Base-by-base conservation (phyloP, 2,888 invertebrate species). In the Conomelus anceps region DNA sequence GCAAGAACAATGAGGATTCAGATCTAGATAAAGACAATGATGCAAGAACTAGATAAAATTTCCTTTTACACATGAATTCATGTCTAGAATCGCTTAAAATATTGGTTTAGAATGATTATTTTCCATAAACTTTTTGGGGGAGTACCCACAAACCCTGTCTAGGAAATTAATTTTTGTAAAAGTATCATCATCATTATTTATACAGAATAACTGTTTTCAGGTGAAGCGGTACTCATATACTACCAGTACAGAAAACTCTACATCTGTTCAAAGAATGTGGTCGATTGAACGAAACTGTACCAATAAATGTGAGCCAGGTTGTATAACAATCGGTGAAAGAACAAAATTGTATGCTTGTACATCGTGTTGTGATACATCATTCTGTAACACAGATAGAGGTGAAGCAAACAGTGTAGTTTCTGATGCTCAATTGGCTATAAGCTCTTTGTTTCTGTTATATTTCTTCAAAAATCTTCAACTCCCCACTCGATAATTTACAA, bases 271-370 rank as follows among this genome's bases (percentile, higher is more conserved):
- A 0, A 96, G 96, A 93, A 95, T 97, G 94, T 98, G 98, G 97
- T 96, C 97, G 0, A 92, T 98, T 89, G 97, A 97, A 93, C 94
- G 98, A 17, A 96, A 97, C 92, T 98, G 98, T 92, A 95, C 97
- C 0, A 96, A 96, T 92, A 96, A 96, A 92, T 98, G 98, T 93
- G 97, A 98, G 91, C 96, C 97, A 0, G 98, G 97, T 17, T 98
- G 98, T 93, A 97, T 98, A 92, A 95, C 98, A 88, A 97, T 98
- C 91, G 98, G 98, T 0, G 98, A 98, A 93, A 94, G 98, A 88
- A 98, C 97, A 6, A 98, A 98, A 92, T 94, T 98, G 0, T 97
- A 97, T 93, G 97, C 97, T 20, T 98, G 98, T 93, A 97, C 97
- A 0, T 96, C 97, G 0, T 98, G 98, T 92, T 98, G 98, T 93